Conservation (phyloP, 2,797 vertebrate species). For the Champsocephalus esox region DNA sequence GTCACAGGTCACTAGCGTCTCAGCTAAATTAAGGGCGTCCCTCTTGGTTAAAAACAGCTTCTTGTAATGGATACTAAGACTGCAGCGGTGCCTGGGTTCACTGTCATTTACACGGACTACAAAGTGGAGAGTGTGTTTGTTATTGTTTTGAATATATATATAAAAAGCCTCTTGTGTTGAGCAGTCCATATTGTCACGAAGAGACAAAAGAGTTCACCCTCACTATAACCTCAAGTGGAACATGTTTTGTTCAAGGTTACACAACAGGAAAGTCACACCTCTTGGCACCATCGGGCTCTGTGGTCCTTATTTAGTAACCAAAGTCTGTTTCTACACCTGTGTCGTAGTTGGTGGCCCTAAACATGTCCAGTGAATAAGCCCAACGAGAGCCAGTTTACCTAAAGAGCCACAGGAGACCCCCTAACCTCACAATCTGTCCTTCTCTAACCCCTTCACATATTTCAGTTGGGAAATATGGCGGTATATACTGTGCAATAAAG, state of each 20-base stretch:
- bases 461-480: too few species aligned
- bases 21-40: constrained; percentile 44
- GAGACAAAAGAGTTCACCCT: constrained; percentile 11
- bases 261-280: constrained; percentile 5
- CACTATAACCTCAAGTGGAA: constrained; percentile 8
- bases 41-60: constrained; percentile 57
- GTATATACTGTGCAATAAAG: too few species aligned
- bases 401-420: constrained; percentile 23
- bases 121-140: constrained; percentile 7
- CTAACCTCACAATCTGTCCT: background rate
- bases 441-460: constrained; percentile 3
- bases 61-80: constrained; percentile 53
- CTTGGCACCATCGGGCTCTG: background rate
- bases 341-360: constrained; percentile 66
- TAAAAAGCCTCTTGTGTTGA: background rate
- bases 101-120: constrained; percentile 33
- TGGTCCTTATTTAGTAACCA: constrained; percentile 36
- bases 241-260: constrained; percentile 51
- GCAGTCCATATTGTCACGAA: background rate
- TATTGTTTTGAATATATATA: constrained; percentile 37
- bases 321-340: constrained; percentile 51
- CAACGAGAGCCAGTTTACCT: constrained; percentile 26
- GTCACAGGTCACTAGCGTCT: constrained; percentile 60
- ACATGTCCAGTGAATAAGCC: constrained; percentile 47
- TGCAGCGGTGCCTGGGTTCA: constrained; percentile 9